Percentiles rank a stretch among this genome's conserved stretches.
Evolutionary conservation across 2,797 vertebrate genomes (phyloP).

Genomic region (Poecilia picta): DNA sequence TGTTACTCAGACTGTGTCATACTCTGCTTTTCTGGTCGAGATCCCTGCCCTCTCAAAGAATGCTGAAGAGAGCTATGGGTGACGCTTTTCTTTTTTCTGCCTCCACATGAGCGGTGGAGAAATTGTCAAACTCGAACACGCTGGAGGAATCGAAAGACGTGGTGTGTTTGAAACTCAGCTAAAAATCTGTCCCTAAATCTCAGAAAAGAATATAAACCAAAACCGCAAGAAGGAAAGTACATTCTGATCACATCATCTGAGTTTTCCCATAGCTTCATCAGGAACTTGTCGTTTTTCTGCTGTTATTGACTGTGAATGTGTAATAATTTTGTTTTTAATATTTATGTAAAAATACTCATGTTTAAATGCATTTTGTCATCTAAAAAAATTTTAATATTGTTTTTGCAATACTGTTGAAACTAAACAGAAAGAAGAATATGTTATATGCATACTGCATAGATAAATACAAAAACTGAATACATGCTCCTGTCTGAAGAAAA

Average conservation of each 20-base stretch:
- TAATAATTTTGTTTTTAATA: not conserved
- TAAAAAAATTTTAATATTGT: not conserved
- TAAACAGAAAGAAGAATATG: not conserved
- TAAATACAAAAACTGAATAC: constrained; percentile 13
- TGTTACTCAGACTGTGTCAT: not conserved
- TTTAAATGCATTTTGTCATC: not conserved
- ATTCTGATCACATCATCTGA: not conserved
- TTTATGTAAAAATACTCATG: not conserved
- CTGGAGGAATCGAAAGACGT: not conserved
- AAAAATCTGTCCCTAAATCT: not conserved
- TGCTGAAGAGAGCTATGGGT: not conserved
- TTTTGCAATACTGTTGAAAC: not conserved
- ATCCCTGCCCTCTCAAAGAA: not conserved
- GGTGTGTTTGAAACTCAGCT: not conserved
- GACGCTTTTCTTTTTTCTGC: not conserved
- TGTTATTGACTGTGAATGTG: not conserved
- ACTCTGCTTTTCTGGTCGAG: constrained; percentile 6
- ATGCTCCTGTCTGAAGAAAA: constrained; percentile 28
- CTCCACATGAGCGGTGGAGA: not conserved
- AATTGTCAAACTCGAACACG: not conserved
- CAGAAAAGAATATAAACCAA: not conserved
- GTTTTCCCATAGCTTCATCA: not conserved
- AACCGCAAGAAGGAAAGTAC: not conserved
- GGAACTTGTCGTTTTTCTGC: not conserved
- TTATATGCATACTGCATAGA: not conserved